Percentiles rank a stretch among this genome's conserved stretches.
phyloP scores from a whole-genome alignment of 1,140 invertebrate species.

The Elysia chlorotica region DNA sequence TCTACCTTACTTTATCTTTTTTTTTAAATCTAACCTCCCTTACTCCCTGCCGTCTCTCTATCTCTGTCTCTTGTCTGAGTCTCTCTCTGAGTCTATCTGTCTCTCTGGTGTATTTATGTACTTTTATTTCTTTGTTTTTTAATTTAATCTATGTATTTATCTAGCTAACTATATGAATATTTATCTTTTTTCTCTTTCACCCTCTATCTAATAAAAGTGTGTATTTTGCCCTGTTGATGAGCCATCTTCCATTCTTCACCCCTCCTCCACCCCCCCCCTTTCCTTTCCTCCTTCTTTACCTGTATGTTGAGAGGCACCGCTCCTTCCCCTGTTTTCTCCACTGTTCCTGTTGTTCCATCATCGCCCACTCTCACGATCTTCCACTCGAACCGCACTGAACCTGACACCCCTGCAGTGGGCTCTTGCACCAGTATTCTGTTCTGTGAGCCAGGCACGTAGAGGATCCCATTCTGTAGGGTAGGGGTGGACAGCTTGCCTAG shows the following conservation, averaged over 20 bases:
- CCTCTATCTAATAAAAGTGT: too few relatives aligned
- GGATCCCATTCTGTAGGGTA: slow-evolving; percentile 6
- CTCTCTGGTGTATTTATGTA: too few relatives aligned
- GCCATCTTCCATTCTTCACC: background rate
- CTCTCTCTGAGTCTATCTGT: too few relatives aligned
- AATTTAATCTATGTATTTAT: too few relatives aligned
- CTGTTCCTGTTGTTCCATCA: slow-evolving; percentile 1
- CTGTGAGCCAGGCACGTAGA: slow-evolving; percentile 2
- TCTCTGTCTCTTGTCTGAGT: background rate
- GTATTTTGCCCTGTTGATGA: too few relatives aligned
- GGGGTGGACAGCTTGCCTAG: background rate
- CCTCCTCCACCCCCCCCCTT: background rate
- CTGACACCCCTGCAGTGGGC: background rate
- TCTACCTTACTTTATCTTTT: too few relatives aligned
- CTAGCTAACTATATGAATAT: too few relatives aligned
- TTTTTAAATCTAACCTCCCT: too few relatives aligned
- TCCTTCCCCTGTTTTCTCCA: slow-evolving; percentile 17
- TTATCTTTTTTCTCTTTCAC: too few relatives aligned
- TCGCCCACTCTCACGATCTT: background rate
- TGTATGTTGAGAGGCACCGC: slow-evolving; percentile 11
- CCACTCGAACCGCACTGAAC: background rate
- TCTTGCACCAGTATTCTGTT: slow-evolving; percentile 7
- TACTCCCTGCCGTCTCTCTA: background rate
- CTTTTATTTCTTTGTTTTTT: too few relatives aligned
- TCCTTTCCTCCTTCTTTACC: background rate